These are phyloP conservation scores for Ditylenchus dipsaci DNA, from an alignment of 1,140 invertebrate species.

Conservation along the genomic window DNA sequence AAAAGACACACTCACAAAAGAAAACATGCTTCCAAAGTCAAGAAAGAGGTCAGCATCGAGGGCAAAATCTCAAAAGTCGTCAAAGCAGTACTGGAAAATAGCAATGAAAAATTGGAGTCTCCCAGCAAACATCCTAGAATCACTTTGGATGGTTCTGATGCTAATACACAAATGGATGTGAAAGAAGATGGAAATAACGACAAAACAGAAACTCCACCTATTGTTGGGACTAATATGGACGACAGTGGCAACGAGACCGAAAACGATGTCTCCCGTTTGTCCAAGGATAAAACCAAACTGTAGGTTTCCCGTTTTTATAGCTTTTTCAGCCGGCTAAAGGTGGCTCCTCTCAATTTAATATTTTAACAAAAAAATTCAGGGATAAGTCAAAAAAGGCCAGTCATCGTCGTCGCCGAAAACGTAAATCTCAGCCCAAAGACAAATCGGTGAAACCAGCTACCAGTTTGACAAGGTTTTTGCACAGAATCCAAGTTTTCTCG, in stretches of 20 bases:
- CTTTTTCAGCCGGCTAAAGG: too few relatives aligned
- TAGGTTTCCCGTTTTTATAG: neutral
- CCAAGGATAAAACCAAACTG: neutral
- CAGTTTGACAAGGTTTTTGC: slow-evolving; percentile 25
- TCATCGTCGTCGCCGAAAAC: neutral
- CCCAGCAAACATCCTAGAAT: too few relatives aligned
- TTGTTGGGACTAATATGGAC: neutral
- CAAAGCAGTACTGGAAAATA: neutral
- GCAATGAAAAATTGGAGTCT: neutral
- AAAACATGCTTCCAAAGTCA: slow-evolving; percentile 1
- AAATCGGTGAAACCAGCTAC: neutral
- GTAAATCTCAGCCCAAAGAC: neutral
- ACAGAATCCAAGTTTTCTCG: slow-evolving; percentile 31
- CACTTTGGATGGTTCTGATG: slow-evolving; percentile 4
- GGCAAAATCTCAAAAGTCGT: neutral
- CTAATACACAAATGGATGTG: neutral
- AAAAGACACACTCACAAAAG: slow-evolving; percentile 23
- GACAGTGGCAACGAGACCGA: slow-evolving; percentile 22
- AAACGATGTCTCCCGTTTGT: slow-evolving; percentile 1
- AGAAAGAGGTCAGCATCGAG: neutral
- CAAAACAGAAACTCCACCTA: neutral
- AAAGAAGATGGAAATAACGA: neutral
- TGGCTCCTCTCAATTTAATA: slow-evolving; percentile 1
- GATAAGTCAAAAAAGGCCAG: slow-evolving; percentile 4
- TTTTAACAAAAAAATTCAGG: neutral